These are phyloP conservation scores for Pyrgus malvae DNA, from an alignment of 2,888 invertebrate species.

Conservation along the genomic window DNA sequence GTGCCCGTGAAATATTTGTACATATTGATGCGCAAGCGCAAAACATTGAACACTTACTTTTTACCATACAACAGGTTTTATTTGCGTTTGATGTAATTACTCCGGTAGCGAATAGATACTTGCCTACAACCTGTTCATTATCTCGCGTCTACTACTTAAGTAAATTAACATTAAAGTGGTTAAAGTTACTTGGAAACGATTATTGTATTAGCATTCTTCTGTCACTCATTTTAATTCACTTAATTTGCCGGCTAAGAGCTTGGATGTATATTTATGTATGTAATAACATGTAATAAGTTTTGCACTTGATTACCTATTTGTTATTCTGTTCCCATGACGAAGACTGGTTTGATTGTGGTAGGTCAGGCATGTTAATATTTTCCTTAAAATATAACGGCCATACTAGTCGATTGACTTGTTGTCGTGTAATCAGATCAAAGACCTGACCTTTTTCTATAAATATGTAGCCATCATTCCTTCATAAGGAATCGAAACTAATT, in stretches of 20 bases:
- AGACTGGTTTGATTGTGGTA: conserved; percentile 10
- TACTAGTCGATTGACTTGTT: too few species aligned
- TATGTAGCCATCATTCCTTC: too few species aligned
- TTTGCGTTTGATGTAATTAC: conserved; percentile 13
- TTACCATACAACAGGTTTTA: conserved; percentile 3
- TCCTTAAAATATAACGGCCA: not conserved
- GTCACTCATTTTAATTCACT: conserved; percentile 9
- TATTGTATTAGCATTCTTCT: conserved; percentile 16
- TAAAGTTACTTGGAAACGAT: conserved; percentile 14
- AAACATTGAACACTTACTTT: conserved; percentile 4
- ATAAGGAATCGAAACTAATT: too few species aligned
- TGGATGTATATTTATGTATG: conserved; percentile 1
- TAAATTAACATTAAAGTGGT: conserved; percentile 18
- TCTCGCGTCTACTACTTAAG: conserved; percentile 12
- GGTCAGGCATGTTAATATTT: conserved; percentile 1
- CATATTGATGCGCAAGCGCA: conserved; percentile 21
- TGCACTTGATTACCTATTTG: not conserved
- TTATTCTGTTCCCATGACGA: not conserved
- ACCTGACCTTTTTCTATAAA: too few species aligned
- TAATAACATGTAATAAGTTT: conserved; percentile 3
- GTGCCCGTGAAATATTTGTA: conserved; percentile 17
- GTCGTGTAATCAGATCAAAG: too few species aligned
- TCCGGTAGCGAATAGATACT: conserved; percentile 1
- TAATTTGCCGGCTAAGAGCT: not conserved
- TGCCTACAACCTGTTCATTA: conserved; percentile 18